Percentiles rank a stretch among this genome's conserved stretches.
Evolutionary conservation across 2,888 invertebrate genomes (phyloP).

Genomic region (Drosophila prostipennis): DNA sequence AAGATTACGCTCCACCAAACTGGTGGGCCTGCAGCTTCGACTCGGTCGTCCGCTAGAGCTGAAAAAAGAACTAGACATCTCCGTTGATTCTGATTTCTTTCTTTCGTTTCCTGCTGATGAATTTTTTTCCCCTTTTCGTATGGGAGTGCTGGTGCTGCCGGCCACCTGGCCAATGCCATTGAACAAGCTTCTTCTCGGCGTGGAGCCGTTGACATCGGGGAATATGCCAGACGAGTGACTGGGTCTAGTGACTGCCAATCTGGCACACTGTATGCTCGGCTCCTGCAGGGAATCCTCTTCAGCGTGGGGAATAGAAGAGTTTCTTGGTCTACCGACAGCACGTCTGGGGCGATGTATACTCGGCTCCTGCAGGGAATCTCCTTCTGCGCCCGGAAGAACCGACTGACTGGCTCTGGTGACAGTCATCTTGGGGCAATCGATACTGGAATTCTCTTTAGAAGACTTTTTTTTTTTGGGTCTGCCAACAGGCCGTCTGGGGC

Average conservation of each 20-base stretch:
- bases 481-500: neutral
- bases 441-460: neutral
- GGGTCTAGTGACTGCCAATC: neutral
- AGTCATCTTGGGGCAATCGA: conserved; percentile 9
- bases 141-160: conserved; percentile 12
- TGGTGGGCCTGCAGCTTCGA: conserved; percentile 48
- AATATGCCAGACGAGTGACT: neutral
- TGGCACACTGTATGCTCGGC: neutral
- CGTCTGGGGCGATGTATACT: conserved; percentile 20
- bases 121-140: too few species aligned
- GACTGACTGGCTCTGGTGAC: too few species aligned
- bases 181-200: conserved; percentile 1
- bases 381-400: neutral
- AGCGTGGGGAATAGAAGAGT: too few species aligned
- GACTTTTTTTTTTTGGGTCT: too few species aligned
- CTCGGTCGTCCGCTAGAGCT: conserved; percentile 28
- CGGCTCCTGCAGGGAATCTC: neutral
- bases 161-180: neutral
- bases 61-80: neutral
- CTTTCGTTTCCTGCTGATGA: neutral
- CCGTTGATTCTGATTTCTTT: neutral
- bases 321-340: too few species aligned
- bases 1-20: conserved; percentile 40
- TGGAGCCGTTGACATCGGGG: neutral
- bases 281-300: neutral